A percentile compares a stretch with the other conserved stretches of the same genome.
These are phyloP conservation scores for Uria lomvia DNA, from an alignment of 2,113 vertebrate species.

Conservation along the genomic window DNA sequence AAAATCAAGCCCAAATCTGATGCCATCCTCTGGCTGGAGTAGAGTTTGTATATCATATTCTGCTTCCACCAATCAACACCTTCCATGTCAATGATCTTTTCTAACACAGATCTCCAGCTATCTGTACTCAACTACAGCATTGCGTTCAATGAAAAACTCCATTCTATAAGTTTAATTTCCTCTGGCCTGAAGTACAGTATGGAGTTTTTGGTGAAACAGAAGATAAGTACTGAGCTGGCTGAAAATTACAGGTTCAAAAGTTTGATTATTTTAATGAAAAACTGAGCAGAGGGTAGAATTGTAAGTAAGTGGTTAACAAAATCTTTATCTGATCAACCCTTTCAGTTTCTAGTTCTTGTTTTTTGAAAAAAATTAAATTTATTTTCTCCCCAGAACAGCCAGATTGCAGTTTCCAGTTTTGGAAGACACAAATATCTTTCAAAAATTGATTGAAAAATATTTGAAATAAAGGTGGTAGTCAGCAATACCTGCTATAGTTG, in stretches of 20 bases:
- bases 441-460: neutral
- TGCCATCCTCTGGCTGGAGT: neutral
- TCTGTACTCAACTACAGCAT: neutral
- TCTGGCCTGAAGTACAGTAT: neutral
- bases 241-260: neutral
- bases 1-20: neutral
- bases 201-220: neutral
- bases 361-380: neutral
- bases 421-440: neutral
- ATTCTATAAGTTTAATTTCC: neutral
- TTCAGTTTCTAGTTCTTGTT: neutral
- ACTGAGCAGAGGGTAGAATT: neutral
- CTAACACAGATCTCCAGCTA: neutral
- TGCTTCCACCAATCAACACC: neutral
- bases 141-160: neutral
- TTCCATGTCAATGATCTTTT: neutral
- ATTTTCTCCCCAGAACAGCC: neutral
- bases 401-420: neutral
- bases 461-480: neutral
- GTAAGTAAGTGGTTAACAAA: neutral
- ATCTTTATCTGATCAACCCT: neutral
- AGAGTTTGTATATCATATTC: neutral
- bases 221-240: neutral
- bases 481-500: neutral
- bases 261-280: neutral